Evolutionary conservation across 2,888 invertebrate genomes (phyloP), one percentile per base, ranked within the genome.

Genomic region (Tridacna gigas): DNA sequence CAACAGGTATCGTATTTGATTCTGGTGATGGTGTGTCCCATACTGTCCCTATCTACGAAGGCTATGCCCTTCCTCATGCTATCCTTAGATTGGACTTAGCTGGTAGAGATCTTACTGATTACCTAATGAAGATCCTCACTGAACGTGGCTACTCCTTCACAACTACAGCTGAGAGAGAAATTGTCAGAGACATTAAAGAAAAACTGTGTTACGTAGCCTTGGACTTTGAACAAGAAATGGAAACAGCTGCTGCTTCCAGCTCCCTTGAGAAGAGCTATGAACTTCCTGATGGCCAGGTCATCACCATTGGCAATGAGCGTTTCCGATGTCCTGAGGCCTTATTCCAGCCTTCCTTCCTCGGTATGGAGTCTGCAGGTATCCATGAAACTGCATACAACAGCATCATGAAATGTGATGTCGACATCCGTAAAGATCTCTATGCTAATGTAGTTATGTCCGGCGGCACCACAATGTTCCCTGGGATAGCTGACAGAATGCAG

Each of bases 21-120:
- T 71, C 71, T 51, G 71, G 71, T 71, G 71, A 71, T 71, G 71
- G 71, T 71, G 71, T 71, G 1, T 71, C 71, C 71, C 71, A 71
- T 25, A 71, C 71, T 15, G 71, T 71, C 48, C 71, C 71, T 13
- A 71, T 71, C 71, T 71, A 71, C 15, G 71, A 71, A 25, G 71
- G 71, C 48, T 71, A 71, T 20, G 71, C 71, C 26, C 71, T 71
- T 13, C 71, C 71, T 45, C 71, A 71, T 20, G 71, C 71, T 25
- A 71, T 71, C 51, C 71, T 71, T 26, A 28, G 71, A 18, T 25
- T 71, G 51, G 71, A 71, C 15, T 51, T 71, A 25, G 71, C 71
- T 3, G 71, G 71, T 7, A 48, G 71, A 71, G 71, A 71, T 71
- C 71, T 71, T 25, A 71, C 71, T 13, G 71, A 71, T 51, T 71